These are phyloP conservation scores for Prunella himalayana DNA, from an alignment of 2,113 vertebrate genomes.

Conservation along the genomic window DNA sequence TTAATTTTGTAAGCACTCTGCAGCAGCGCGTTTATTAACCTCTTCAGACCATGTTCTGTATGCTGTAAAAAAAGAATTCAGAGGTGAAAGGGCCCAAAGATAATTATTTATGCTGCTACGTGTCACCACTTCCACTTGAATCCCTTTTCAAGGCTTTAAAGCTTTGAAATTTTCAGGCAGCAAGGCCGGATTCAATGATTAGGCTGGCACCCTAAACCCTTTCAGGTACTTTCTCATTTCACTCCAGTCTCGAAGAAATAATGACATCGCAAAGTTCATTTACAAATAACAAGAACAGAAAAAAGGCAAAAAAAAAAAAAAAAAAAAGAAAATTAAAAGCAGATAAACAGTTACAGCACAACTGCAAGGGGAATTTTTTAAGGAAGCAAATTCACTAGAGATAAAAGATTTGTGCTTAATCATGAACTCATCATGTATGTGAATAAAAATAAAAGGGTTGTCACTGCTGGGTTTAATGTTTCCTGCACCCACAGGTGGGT, in stretches of 20 bases:
- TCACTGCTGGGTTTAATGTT: fast-evolving
- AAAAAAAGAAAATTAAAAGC: background rate
- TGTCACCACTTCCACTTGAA: conserved; percentile 42
- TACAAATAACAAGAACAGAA: background rate
- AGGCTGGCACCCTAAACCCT: background rate
- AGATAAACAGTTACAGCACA: background rate
- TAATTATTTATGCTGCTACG: conserved; percentile 65
- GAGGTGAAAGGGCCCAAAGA: conserved; percentile 59
- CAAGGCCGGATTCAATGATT: background rate
- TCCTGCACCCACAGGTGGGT: background rate
- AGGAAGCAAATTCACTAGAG: background rate
- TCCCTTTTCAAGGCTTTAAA: conserved; percentile 47
- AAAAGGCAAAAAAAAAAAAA: background rate
- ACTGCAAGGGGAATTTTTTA: background rate
- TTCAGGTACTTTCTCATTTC: conserved; percentile 12
- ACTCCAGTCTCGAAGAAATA: background rate
- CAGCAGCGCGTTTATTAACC: conserved; percentile 20
- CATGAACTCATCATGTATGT: fast-evolving
- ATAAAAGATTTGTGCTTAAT: background rate
- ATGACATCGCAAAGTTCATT: background rate
- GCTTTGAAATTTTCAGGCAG: conserved; percentile 49
- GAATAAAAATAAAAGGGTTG: background rate
- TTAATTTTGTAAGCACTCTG: conserved; percentile 25
- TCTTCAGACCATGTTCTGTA: conserved; percentile 20
- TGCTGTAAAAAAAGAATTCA: conserved; percentile 26